A percentile compares a stretch with the other conserved stretches of the same genome.
Conservation (phyloP, 2,797 vertebrate genomes). For the Champsocephalus esox region DNA sequence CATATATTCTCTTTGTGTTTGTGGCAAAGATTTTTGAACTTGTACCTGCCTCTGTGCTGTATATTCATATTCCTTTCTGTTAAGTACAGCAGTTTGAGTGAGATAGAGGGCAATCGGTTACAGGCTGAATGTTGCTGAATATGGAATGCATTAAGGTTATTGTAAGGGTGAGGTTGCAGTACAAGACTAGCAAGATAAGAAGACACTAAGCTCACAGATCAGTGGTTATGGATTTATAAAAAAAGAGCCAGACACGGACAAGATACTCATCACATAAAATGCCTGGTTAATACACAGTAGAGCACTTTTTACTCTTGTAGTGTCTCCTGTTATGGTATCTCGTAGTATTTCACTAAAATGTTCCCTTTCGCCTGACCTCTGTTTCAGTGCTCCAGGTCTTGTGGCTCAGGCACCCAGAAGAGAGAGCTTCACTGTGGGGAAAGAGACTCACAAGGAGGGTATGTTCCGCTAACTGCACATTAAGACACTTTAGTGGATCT, state of each 20-base stretch:
- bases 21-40: neutral
- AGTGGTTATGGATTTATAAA: conserved; percentile 1
- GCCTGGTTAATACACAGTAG: conserved; percentile 19
- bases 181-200: neutral
- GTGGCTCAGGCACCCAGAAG: conserved; percentile 88
- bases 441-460: conserved; percentile 86
- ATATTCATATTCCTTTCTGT: neutral
- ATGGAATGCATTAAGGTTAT: conserved; percentile 4
- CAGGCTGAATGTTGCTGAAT: conserved; percentile 4
- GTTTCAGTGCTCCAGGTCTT: conserved; percentile 90
- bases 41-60: neutral
- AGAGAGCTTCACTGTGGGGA: conserved; percentile 92
- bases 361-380: conserved; percentile 27
- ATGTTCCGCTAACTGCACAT: conserved; percentile 56
- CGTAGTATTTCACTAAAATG: conserved; percentile 25
- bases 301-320: conserved; percentile 10
- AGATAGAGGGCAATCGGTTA: neutral
- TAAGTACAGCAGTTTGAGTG: neutral
- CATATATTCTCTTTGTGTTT: neutral
- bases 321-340: conserved; percentile 22
- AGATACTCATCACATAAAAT: conserved; percentile 26
- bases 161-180: neutral
- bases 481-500: conserved; percentile 27
- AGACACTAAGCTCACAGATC: neutral
- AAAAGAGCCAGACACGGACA: neutral